Conservation (phyloP, 2,797 vertebrate species). For the Hozukius guyotensis region DNA sequence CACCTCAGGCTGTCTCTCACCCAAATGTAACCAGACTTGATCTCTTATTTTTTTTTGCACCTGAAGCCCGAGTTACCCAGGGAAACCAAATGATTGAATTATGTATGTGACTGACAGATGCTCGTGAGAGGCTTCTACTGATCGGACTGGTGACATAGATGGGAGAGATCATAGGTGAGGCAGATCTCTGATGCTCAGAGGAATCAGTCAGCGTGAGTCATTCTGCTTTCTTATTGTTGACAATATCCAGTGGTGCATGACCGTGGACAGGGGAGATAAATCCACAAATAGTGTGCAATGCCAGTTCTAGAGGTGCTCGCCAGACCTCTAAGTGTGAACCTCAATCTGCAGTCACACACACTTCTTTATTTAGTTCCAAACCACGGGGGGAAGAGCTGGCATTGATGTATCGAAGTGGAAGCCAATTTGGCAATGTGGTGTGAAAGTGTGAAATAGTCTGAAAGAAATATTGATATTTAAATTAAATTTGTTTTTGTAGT, state of each 20-base stretch:
- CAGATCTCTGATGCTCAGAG: constrained; percentile 17
- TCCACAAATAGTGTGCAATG: constrained; percentile 1
- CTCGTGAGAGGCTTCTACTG: constrained; percentile 28
- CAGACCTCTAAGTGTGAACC: constrained; percentile 19
- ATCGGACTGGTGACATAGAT: constrained; percentile 36
- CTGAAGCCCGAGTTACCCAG: constrained; percentile 17
- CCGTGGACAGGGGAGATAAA: constrained; percentile 22
- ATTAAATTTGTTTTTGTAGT: not conserved
- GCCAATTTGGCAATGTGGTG: not conserved
- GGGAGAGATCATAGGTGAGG: constrained; percentile 12
- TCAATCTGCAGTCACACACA: not conserved
- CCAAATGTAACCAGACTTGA: constrained; percentile 45
- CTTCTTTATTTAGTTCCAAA: not conserved
- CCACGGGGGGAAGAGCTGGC: not conserved
- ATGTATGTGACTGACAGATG: constrained; percentile 32
- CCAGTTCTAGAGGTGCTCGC: not conserved
- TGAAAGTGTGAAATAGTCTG: not conserved
- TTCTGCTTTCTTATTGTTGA: constrained; percentile 24
- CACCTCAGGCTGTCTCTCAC: constrained; percentile 50
- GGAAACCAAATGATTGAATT: constrained; percentile 39
- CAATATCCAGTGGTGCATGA: constrained; percentile 27
- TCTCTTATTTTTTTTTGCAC: constrained; percentile 34
- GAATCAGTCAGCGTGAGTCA: constrained; percentile 30
- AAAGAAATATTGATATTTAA: not conserved
- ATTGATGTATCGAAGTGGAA: not conserved